Percentiles rank a stretch among this genome's conserved stretches.
These are phyloP conservation scores for Temnopleurus reevesii DNA, from an alignment of 53 echinoderm and acorn worm species.

Conservation along the genomic window DNA sequence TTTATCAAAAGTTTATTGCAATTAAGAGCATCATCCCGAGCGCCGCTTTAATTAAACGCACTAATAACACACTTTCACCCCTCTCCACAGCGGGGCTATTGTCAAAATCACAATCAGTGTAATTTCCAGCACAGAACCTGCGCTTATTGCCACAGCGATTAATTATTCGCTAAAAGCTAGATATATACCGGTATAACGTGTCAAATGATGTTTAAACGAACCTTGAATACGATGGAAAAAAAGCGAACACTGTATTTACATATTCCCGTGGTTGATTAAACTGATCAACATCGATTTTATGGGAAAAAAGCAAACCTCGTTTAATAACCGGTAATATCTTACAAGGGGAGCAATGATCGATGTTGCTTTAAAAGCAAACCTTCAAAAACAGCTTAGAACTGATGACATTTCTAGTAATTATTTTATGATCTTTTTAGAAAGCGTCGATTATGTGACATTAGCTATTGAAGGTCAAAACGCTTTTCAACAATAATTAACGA, in stretches of 20 bases:
- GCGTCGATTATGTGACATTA: neutral
- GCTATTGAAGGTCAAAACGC: neutral
- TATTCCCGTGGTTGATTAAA: neutral
- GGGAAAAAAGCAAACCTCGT: neutral
- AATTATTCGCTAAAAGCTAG: neutral
- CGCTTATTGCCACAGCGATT: neutral
- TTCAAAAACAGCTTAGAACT: no score
- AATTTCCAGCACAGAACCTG: neutral
- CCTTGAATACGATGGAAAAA: neutral
- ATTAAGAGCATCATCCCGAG: conserved; percentile 17
- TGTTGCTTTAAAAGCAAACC: neutral
- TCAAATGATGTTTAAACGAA: neutral
- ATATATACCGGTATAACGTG: neutral
- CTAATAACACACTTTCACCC: conserved; percentile 2
- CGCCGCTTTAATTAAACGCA: neutral
- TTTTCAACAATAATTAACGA: no score
- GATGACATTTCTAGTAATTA: no score
- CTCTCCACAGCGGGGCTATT: neutral
- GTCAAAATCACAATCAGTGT: neutral
- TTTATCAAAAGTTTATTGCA: neutral
- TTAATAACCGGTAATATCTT: neutral
- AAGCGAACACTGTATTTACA: neutral
- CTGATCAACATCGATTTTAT: neutral
- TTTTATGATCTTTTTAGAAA: neutral
- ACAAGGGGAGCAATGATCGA: neutral